Evolutionary conservation across 2,113 vertebrate genomes (phyloP).

Genomic region (Tympanuchus pallidicinctus): DNA sequence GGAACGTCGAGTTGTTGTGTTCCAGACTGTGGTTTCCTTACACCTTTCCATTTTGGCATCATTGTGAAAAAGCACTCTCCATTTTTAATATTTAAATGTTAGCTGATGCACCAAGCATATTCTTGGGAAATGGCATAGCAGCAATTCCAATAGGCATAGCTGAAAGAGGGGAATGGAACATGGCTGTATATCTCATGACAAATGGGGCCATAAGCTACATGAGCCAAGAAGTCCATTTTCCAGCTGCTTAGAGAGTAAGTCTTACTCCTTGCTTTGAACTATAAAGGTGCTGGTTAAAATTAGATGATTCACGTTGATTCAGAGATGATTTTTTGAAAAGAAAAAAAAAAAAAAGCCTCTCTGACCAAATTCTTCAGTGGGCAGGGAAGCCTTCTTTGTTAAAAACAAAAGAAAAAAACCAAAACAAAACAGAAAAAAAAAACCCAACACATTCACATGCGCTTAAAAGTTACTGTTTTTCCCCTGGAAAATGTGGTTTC

Average conservation of each 20-base stretch:
- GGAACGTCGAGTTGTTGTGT: constrained; percentile 42
- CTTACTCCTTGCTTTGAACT: constrained; percentile 19
- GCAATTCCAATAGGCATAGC: background rate
- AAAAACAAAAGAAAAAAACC: background rate
- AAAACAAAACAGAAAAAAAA: constrained; percentile 36
- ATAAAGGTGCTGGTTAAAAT: constrained; percentile 50
- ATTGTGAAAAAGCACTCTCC: constrained; percentile 57
- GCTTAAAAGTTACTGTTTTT: constrained; percentile 78
- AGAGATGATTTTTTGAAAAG: constrained; percentile 46
- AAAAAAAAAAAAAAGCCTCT: constrained; percentile 29
- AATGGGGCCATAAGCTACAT: background rate
- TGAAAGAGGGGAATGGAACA: background rate
- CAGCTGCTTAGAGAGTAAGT: background rate
- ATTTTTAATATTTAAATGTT: constrained; percentile 65
- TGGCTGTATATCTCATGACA: background rate
- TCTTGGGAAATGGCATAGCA: constrained; percentile 38
- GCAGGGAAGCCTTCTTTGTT: constrained; percentile 52
- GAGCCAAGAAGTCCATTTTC: constrained; percentile 56
- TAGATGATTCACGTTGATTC: constrained; percentile 71
- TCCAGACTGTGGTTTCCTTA: constrained; percentile 66
- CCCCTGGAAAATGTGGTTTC: constrained; percentile 85
- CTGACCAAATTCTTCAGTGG: constrained; percentile 63
- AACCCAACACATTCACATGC: constrained; percentile 23
- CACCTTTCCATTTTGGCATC: constrained; percentile 69
- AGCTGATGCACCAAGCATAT: constrained; percentile 44